These are phyloP conservation scores for Eucriotettix oculatus DNA, from an alignment of 2,888 invertebrate genomes.

Conservation along the genomic window DNA sequence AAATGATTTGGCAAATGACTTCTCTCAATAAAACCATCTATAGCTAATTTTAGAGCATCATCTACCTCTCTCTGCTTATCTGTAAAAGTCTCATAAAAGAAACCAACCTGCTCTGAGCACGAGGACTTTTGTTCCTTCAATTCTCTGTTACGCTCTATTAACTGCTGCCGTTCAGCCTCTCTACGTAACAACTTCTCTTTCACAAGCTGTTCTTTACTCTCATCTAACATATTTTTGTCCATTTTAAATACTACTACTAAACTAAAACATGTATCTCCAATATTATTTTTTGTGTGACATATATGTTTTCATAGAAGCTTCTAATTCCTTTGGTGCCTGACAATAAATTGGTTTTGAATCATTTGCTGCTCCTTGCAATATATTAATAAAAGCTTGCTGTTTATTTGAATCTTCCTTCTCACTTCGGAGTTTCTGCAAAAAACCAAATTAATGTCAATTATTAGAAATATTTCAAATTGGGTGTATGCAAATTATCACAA, in stretches of 20 bases:
- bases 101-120: conserved; percentile 48
- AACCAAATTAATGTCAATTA: too few relatives aligned
- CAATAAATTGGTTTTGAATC: conserved; percentile 28
- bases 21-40: conserved; percentile 24
- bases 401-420: conserved; percentile 13
- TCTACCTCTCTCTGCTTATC: conserved; percentile 48
- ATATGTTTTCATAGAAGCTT: neutral
- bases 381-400: conserved; percentile 23
- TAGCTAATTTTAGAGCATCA: conserved; percentile 20
- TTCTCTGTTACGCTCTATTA: conserved; percentile 45
- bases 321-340: conserved; percentile 28
- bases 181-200: conserved; percentile 30
- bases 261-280: neutral
- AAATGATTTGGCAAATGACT: conserved; percentile 40
- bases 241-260: conserved; percentile 15
- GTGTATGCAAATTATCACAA: too few relatives aligned
- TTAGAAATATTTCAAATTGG: too few relatives aligned
- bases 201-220: conserved; percentile 30
- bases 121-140: conserved; percentile 42
- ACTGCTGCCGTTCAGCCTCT: conserved; percentile 45
- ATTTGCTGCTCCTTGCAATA: conserved; percentile 33
- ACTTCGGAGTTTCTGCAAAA: too few relatives aligned
- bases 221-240: conserved; percentile 29
- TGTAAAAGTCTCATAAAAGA: conserved; percentile 51
- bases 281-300: too few relatives aligned